These are phyloP conservation scores for Thunnus albacares DNA, from an alignment of 2,797 vertebrate species.

Conservation along the genomic window DNA sequence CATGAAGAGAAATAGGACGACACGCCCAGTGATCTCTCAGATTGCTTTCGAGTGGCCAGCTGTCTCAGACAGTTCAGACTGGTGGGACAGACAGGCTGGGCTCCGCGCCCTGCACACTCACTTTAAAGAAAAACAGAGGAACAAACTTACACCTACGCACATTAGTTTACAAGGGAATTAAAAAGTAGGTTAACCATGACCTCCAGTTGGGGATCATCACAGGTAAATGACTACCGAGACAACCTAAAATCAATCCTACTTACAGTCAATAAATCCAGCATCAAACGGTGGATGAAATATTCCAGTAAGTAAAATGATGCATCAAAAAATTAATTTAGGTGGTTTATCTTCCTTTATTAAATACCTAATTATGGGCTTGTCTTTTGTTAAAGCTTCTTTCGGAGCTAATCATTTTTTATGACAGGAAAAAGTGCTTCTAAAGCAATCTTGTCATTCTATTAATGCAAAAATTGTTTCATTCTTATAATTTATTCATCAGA, in stretches of 20 bases:
- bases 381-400: background rate
- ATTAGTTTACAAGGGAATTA: background rate
- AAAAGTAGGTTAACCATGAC: background rate
- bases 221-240: background rate
- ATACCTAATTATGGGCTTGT: background rate
- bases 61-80: constrained; percentile 58
- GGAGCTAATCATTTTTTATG: background rate
- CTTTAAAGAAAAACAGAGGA: constrained; percentile 5
- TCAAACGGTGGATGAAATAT: background rate
- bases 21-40: constrained; percentile 66
- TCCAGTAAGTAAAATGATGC: background rate
- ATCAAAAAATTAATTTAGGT: background rate
- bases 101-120: background rate
- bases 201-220: background rate
- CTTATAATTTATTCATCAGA: background rate
- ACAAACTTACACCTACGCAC: constrained; percentile 1
- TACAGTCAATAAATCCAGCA: background rate
- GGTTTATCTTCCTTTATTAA: background rate
- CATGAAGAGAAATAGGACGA: constrained; percentile 63
- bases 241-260: background rate
- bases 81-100: constrained; percentile 18
- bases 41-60: constrained; percentile 68
- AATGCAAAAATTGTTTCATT: background rate
- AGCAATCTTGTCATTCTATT: background rate
- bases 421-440: background rate